phyloP scores from a whole-genome alignment of 2,113 vertebrate genomes.

The Megaceryle maxima region DNA sequence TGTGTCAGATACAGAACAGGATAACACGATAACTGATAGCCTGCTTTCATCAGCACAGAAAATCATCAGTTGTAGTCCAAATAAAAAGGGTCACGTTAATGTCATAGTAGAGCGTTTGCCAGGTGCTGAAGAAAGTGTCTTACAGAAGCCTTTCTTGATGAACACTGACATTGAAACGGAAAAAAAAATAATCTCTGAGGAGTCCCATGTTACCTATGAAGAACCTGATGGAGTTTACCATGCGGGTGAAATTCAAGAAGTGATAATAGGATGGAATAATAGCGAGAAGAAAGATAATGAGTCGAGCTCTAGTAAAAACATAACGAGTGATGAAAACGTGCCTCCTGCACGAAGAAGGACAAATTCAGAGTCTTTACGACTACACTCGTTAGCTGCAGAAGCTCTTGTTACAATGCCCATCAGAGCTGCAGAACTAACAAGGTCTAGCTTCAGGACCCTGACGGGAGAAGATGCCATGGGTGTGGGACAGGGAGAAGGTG shows the following conservation, averaged over 20 bases:
- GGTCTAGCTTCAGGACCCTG: slow-evolving; percentile 69
- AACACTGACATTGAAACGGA: slow-evolving; percentile 75
- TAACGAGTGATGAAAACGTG: slow-evolving; percentile 83
- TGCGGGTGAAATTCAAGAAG: slow-evolving; percentile 73
- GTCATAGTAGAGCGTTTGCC: slow-evolving; percentile 98
- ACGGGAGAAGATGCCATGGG: slow-evolving; percentile 54
- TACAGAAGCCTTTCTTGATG: slow-evolving; percentile 83
- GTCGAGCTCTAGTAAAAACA: slow-evolving; percentile 43
- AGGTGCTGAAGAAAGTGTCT: slow-evolving; percentile 82
- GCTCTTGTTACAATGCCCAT: slow-evolving; percentile 94
- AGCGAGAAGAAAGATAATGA: slow-evolving; percentile 70
- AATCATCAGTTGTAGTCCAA: slow-evolving; percentile 91
- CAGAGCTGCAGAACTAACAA: slow-evolving; percentile 83
- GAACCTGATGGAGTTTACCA: slow-evolving; percentile 46
- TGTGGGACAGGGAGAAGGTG: slow-evolving; percentile 71
- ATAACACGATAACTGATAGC: slow-evolving; percentile 81
- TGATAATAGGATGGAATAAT: slow-evolving; percentile 78
- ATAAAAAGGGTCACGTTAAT: slow-evolving; percentile 90
- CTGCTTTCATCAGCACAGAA: slow-evolving; percentile 95
- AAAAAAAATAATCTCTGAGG: slow-evolving; percentile 60
- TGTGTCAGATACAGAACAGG: slow-evolving; percentile 79
- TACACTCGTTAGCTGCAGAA: slow-evolving; percentile 95
- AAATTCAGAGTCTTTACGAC: slow-evolving; percentile 91
- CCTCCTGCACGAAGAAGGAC: slow-evolving; percentile 91
- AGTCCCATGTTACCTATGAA: slow-evolving; percentile 50